These are phyloP conservation scores for Zaprionus bogoriensis DNA, from an alignment of 2,888 invertebrate species.

Conservation along the genomic window DNA sequence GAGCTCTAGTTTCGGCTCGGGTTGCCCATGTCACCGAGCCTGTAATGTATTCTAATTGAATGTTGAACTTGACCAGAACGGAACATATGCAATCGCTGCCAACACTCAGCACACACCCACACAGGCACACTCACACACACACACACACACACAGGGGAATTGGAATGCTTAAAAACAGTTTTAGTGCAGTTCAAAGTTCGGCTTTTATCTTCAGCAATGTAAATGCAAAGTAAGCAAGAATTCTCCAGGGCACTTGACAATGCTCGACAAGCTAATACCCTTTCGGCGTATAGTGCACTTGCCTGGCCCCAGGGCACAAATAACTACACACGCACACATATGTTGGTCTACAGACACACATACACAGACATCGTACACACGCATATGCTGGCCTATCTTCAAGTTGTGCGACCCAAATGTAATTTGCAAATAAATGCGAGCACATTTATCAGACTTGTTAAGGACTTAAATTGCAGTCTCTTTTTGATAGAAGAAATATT, in stretches of 20 bases:
- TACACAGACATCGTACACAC: background rate
- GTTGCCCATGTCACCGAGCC: constrained; percentile 67
- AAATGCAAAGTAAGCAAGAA: background rate
- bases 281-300: background rate
- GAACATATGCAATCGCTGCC: constrained; percentile 42
- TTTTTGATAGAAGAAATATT: background rate
- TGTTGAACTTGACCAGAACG: constrained; percentile 71
- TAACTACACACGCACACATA: background rate
- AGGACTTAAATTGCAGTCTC: background rate
- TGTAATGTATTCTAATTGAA: constrained; percentile 77
- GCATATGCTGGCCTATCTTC: background rate
- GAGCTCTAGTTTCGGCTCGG: constrained; percentile 11
- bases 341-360: no score
- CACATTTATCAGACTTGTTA: background rate
- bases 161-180: constrained; percentile 11
- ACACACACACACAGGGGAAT: background rate
- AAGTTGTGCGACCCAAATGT: background rate
- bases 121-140: background rate
- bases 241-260: constrained; percentile 1
- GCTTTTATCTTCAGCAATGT: constrained; percentile 12
- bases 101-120: background rate
- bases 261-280: constrained; percentile 3
- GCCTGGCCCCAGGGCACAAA: background rate
- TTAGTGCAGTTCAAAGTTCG: constrained; percentile 16
- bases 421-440: background rate